These are phyloP conservation scores for Hydrochoerus hydrochaeris DNA, from an alignment of 2,113 vertebrate genomes.

Conservation along the genomic window DNA sequence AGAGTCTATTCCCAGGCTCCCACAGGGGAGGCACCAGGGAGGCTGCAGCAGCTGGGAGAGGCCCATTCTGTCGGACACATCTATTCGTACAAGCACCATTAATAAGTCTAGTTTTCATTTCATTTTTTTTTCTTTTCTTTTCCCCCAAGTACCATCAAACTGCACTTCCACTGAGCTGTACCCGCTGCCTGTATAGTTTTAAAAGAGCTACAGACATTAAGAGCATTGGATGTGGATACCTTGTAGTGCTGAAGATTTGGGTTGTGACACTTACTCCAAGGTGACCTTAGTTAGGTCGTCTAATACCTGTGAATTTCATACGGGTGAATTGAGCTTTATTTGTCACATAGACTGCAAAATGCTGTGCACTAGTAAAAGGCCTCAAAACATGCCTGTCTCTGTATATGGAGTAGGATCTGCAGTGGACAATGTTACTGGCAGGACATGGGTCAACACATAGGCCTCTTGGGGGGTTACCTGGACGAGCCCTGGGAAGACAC, in stretches of 20 bases:
- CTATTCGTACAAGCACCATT: neutral
- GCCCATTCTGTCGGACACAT: neutral
- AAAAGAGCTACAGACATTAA: neutral
- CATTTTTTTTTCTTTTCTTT: neutral
- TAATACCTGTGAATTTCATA: neutral
- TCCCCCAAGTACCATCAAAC: neutral
- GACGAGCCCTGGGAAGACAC: neutral
- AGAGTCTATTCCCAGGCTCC: neutral
- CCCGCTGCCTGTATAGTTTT: neutral
- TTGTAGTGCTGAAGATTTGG: neutral
- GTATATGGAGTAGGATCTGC: neutral
- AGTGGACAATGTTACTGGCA: neutral
- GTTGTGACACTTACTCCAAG: neutral
- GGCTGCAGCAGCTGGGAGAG: neutral
- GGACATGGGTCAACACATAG: neutral
- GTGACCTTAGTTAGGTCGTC: neutral
- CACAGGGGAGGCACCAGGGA: neutral
- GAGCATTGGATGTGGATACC: neutral
- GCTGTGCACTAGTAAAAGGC: neutral
- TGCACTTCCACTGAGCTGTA: neutral
- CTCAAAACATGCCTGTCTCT: neutral
- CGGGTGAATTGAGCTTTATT: neutral
- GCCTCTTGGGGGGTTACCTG: neutral
- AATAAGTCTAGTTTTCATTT: neutral
- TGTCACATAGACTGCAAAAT: neutral